Evolutionary conservation across 2,797 vertebrate species (phyloP).

Genomic region (Phrynocephalus guinanensis): DNA sequence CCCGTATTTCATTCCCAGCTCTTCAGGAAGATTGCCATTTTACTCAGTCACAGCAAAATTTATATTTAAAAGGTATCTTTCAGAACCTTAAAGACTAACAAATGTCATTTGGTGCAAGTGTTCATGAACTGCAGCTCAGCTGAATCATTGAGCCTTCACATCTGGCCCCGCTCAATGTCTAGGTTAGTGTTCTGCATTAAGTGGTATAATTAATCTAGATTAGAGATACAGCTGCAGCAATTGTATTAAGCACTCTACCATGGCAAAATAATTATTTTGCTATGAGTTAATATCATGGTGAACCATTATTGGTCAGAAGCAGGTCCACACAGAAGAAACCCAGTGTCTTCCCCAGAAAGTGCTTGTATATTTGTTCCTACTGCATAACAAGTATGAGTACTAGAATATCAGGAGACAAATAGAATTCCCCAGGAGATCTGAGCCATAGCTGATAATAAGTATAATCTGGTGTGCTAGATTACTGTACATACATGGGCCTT

Average conservation of each 20-base stretch:
- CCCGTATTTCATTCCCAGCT: no score
- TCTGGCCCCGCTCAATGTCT: not conserved
- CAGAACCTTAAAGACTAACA: no score
- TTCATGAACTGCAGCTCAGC: not conserved
- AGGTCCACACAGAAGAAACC: not conserved
- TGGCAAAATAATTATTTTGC: not conserved
- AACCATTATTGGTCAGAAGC: not conserved
- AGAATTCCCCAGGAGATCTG: not conserved
- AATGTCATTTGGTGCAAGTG: not conserved
- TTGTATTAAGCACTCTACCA: not conserved
- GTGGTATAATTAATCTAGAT: not conserved
- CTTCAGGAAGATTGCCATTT: no score
- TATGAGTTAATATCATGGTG: not conserved
- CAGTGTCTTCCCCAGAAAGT: not conserved
- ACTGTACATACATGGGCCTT: no score
- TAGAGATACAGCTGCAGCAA: not conserved
- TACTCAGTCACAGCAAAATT: no score
- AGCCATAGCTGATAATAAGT: not conserved
- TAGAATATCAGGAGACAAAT: conserved; percentile 8
- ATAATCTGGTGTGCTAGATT: not conserved
- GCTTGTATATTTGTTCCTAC: not conserved
- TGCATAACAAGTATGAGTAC: not conserved
- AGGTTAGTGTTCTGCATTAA: not conserved
- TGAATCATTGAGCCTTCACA: not conserved
- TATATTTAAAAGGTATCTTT: no score